Percentiles rank a stretch among this genome's conserved stretches.
These are phyloP conservation scores for Listrodromus nycthemerus DNA, from an alignment of 2,888 invertebrate genomes.

Conservation along the genomic window DNA sequence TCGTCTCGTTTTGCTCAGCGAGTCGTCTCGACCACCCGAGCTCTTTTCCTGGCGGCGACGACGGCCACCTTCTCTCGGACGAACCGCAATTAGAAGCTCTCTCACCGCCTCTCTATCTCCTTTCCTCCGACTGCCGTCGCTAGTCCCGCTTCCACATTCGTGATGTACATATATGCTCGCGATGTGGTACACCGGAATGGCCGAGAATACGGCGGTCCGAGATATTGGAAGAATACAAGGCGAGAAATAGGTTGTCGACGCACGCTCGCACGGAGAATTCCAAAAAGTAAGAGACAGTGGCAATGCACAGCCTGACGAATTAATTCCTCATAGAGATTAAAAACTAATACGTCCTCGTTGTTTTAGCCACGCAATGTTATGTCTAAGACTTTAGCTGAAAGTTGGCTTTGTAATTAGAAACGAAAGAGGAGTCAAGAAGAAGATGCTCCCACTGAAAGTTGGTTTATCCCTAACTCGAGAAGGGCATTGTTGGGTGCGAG, in stretches of 20 bases:
- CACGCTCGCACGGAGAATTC: not conserved
- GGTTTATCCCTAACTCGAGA: too few relatives aligned
- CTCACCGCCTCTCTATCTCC: conserved; percentile 50
- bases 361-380: too few relatives aligned
- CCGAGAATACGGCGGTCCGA: not conserved
- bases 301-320: not conserved
- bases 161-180: conserved; percentile 34
- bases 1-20: conserved; percentile 70
- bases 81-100: conserved; percentile 66
- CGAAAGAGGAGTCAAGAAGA: too few relatives aligned
- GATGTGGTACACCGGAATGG: conserved; percentile 23
- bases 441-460: too few relatives aligned
- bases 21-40: conserved; percentile 55
- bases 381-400: too few relatives aligned
- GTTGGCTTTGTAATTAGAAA: too few relatives aligned
- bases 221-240: not conserved
- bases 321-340: not conserved
- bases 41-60: conserved; percentile 35
- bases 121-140: conserved; percentile 19
- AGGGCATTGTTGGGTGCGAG: too few relatives aligned
- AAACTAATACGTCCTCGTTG: not conserved
- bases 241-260: not conserved
- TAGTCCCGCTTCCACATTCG: not conserved
- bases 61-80: conserved; percentile 59
- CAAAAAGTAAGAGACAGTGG: not conserved